Evolutionary conservation across 1,140 invertebrate species (phyloP), one percentile per base, ranked within the genome.

Genomic region (Cardiocondyla obscurior): DNA sequence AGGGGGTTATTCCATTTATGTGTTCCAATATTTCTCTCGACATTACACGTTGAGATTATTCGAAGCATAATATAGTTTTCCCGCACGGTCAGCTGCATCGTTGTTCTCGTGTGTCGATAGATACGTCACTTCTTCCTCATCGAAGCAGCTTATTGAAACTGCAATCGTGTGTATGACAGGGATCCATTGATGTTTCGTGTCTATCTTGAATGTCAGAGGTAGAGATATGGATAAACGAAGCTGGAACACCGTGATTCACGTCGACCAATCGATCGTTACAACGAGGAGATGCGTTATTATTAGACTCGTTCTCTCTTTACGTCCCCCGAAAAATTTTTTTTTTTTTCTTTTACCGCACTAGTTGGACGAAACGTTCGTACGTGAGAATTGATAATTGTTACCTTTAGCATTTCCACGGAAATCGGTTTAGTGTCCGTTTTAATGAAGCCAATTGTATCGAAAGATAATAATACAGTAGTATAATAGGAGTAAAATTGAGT

Each of bases 121-220:
- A 53, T 69, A 84, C 58, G 77, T 73, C 65, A 58, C 33, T 82
- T 82, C 83, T 82, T 82, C 51, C 30, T 65, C 57, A 36, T 30
- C 46, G 25, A 39, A 44, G 57, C 77, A 19, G 64, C 46, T 84
- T 81, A 84, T 84, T 84, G 76, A 84, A 81, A 72, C 82, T 69
- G 82, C 58, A 64, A 60, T 62, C 76, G 77, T 81, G 77, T 82
- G 28, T 82, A 82, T 70, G 55, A 60, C 76, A 73, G 58, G 62
- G 22, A 53, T 44, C 53, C 53, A 82, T 84, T 72, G 83, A 84
- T 64, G 83, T 82, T 84, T 79, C 46, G 46, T 22, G 74, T 79
- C 74, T 39, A 46, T 49, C 36, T 74, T 57, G 69, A 28, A 73
- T 74, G 55, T 73, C 65, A 57, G 58, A 77, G 28, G 36, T 53